Percentiles rank a stretch among this genome's conserved stretches.
These are phyloP conservation scores for Propithecus perrieri DNA, from an alignment of 2,797 vertebrate species.

Conservation along the genomic window DNA sequence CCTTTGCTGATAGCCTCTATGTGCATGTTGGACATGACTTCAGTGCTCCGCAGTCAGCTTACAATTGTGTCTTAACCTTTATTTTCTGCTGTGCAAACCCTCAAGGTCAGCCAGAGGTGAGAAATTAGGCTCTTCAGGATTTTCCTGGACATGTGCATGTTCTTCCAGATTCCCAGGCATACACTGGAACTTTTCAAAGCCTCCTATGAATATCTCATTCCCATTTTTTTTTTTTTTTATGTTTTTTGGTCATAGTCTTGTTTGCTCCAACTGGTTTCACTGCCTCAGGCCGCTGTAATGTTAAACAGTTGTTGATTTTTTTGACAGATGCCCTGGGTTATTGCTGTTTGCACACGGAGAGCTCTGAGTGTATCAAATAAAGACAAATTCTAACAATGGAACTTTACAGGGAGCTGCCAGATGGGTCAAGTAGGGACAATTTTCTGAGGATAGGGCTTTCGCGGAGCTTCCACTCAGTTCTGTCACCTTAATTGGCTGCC, in stretches of 20 bases:
- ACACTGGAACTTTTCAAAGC: background rate
- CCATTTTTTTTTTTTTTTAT: background rate
- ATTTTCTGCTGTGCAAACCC: background rate
- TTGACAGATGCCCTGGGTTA: background rate
- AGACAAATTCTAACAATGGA: constrained; percentile 14
- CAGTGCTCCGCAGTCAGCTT: background rate
- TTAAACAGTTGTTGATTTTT: constrained; percentile 10
- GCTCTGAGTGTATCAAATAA: background rate
- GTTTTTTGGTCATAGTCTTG: background rate
- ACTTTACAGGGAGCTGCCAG: background rate
- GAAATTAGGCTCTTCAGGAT: background rate
- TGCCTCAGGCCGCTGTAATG: background rate
- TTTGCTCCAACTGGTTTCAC: background rate
- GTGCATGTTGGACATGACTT: background rate
- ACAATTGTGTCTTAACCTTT: background rate
- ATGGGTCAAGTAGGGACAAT: background rate
- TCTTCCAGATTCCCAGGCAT: background rate
- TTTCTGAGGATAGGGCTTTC: background rate
- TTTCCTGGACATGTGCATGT: background rate
- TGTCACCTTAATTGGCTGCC: background rate
- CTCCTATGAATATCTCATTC: background rate
- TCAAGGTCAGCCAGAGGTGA: background rate
- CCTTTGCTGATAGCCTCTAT: background rate
- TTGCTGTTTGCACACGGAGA: background rate
- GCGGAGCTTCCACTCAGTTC: background rate